Evolutionary conservation across 2,113 vertebrate species (phyloP), one percentile per base, ranked within the genome.

Genomic region (Cebus imitator): DNA sequence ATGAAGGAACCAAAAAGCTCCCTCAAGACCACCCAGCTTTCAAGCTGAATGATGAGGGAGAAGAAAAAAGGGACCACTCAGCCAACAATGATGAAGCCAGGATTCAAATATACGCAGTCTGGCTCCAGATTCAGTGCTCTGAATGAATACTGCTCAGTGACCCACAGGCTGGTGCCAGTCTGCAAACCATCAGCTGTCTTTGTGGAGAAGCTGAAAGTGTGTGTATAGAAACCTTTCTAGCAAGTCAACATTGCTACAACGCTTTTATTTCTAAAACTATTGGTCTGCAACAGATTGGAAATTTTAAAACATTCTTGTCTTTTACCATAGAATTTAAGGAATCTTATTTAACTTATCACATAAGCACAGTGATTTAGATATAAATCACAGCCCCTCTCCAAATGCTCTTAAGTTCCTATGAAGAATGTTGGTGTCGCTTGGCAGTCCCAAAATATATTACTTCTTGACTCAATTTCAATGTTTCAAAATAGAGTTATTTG

Each of bases 401-500:
- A 97, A 93, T 58, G 43, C 37, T 92, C 61, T 93, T 94, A 95
- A 80, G 80, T 96, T 97, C 86, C 92, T 89, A 72, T 96, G 83
- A 97, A 96, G 93, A 93, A 94, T 94, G 90, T 82, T 16, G 27
- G 52, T 87, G 68, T 97, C 93, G 87, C 78, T 96, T 89, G 75
- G 68, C 45, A 96, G 76, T 95, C 43, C 79, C 61, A 78, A 89
- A 97, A 95, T 93, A 89, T 55, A 91, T 80, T 91, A 66, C n/a
- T 93, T 96, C 89, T 93, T 96, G 89, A 95, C 64, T 95, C 91
- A 80, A 72, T 97, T 94, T 79, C 79, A 96, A 45, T 76, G 81
- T 81, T 97, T 97, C 81, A 55, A 91, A 97, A 97, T 88, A 97
- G 83, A 93, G 80, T 93, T 90, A 68, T 89, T 93, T 91, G 79